phyloP scores from a whole-genome alignment of 2,888 invertebrate genomes.

The Rhopalosiphum nymphaeae region DNA sequence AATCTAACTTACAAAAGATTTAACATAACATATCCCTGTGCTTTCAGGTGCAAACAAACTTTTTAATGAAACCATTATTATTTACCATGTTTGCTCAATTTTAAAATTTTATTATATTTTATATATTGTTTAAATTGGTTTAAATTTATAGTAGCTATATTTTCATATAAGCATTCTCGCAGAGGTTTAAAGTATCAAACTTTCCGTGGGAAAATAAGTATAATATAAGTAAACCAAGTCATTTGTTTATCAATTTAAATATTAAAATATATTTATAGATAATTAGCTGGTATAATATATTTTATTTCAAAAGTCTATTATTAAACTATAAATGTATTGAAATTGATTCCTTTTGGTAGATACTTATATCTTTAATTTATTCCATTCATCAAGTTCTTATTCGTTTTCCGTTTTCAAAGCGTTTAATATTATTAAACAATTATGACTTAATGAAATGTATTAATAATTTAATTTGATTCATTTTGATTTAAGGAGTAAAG shows the following conservation, averaged over 20 bases:
- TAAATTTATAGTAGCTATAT: background rate
- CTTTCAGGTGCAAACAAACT: background rate
- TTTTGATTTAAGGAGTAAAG: background rate
- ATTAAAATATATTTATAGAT: background rate
- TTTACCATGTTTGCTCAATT: background rate
- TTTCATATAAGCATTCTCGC: background rate
- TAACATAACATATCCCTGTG: background rate
- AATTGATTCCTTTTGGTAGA: background rate
- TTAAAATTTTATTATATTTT: background rate
- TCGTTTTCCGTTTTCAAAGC: background rate
- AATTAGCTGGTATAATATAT: background rate
- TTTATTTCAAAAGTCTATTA: background rate
- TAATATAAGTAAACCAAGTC: background rate
- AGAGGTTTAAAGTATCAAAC: background rate
- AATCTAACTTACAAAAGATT: background rate
- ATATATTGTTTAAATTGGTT: background rate
- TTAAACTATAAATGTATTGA: background rate
- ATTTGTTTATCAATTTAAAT: background rate
- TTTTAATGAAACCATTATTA: background rate
- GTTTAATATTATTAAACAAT: background rate
- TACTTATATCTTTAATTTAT: background rate
- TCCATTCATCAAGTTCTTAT: background rate
- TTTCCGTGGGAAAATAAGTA: background rate
- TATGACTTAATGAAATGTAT: background rate
- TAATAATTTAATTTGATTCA: background rate